Conservation (phyloP, 2,888 invertebrate species). For the Oscheius sp. region DNA sequence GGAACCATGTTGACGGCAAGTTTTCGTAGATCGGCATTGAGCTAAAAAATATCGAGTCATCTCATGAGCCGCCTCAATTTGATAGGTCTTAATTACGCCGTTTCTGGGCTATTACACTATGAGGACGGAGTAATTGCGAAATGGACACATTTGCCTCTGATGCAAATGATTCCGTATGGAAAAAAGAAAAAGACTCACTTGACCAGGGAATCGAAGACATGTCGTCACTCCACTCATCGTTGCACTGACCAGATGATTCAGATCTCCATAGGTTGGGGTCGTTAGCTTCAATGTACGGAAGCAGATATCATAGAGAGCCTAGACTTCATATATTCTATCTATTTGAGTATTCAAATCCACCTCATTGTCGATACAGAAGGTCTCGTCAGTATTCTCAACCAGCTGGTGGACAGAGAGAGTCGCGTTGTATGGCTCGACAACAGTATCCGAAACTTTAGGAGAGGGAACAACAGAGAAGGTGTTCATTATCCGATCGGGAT, state of each 20-base stretch:
- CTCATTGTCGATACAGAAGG: conserved; percentile 75
- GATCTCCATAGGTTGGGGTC: conserved; percentile 82
- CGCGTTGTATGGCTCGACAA: conserved; percentile 79
- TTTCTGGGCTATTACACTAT: no score
- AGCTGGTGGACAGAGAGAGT: conserved; percentile 75
- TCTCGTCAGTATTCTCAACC: conserved; percentile 71
- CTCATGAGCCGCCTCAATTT: no score
- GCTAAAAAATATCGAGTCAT: no score
- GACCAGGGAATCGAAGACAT: conserved; percentile 84
- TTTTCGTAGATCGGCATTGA: conserved; percentile 87
- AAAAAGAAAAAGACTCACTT: no score
- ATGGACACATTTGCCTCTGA: no score
- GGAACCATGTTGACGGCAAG: conserved; percentile 87
- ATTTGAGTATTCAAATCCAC: conserved; percentile 30
- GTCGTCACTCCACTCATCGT: conserved; percentile 75
- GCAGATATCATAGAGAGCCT: conserved; percentile 75
- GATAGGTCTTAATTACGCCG: conserved; percentile 73
- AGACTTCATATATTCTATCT: not conserved
- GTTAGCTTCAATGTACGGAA: conserved; percentile 75
- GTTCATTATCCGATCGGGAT: conserved; percentile 97
- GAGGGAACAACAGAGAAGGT: conserved; percentile 92
- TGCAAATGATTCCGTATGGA: no score
- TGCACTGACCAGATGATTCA: conserved; percentile 73
- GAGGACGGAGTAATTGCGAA: no score
- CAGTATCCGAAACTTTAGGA: conserved; percentile 79